phyloP scores from a whole-genome alignment of 2,797 vertebrate species.

The Cynopterus sphinx region DNA sequence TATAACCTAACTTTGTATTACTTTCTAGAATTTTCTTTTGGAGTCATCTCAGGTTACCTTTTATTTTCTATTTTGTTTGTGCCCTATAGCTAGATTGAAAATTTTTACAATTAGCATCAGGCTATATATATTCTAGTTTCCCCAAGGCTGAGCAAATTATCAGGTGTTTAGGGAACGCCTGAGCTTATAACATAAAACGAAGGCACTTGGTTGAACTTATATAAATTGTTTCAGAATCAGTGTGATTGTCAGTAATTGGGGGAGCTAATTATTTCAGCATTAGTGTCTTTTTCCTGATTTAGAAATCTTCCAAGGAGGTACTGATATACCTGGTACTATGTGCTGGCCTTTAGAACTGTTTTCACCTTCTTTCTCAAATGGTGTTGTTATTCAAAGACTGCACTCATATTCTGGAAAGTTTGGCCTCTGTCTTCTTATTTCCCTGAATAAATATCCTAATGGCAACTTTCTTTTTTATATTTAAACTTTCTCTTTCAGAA shows the following conservation, averaged over 20 bases:
- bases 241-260: background rate
- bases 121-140: background rate
- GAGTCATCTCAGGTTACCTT: background rate
- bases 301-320: constrained; percentile 23
- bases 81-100: background rate
- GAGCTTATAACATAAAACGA: background rate
- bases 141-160: background rate
- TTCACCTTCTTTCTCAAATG: constrained; percentile 34
- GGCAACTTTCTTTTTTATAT: constrained; percentile 63
- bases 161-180: background rate
- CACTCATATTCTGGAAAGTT: constrained; percentile 28
- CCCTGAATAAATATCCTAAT: constrained; percentile 51
- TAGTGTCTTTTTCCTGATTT: background rate
- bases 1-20: background rate
- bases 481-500: constrained; percentile 64
- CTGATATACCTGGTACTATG: background rate
- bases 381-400: background rate
- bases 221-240: background rate
- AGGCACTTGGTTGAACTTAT: background rate
- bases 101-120: background rate
- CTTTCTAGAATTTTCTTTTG: constrained; percentile 30
- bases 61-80: constrained; percentile 27
- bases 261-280: background rate
- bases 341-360: background rate
- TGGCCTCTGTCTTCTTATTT: constrained; percentile 74